Evolutionary conservation across 2,113 vertebrate genomes (phyloP).

Genomic region (Vulpes lagopus): DNA sequence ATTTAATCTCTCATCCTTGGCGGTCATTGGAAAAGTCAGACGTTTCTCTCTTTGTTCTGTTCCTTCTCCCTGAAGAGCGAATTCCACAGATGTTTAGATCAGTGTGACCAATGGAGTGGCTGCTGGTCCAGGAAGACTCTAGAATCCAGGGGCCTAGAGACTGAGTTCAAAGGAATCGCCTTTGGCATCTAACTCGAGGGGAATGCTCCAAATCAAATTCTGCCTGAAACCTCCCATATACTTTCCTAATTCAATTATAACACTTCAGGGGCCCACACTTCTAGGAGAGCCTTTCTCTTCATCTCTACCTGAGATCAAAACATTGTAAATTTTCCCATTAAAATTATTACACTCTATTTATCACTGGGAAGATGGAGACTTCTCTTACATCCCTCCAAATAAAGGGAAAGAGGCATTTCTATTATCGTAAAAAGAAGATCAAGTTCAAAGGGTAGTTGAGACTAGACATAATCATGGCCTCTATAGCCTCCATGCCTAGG

Average conservation of each 20-base stretch:
- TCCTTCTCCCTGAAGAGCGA: conserved; percentile 33
- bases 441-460: neutral
- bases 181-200: neutral
- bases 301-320: neutral
- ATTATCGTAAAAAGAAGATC: conserved; percentile 17
- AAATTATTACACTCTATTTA: neutral
- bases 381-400: neutral
- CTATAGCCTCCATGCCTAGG: neutral
- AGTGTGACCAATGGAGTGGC: neutral
- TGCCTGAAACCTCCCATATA: neutral
- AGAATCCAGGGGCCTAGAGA: neutral
- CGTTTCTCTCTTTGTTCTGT: conserved; percentile 25
- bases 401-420: neutral
- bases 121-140: neutral
- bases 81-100: neutral
- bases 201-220: neutral
- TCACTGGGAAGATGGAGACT: neutral
- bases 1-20: conserved; percentile 70
- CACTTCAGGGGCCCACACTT: rapidly evolving
- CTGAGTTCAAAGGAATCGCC: neutral
- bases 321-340: neutral
- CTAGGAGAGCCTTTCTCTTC: neutral
- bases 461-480: neutral
- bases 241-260: neutral
- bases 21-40: conserved; percentile 72